phyloP scores from a whole-genome alignment of 1,140 invertebrate genomes.

The Drosophila hydei region DNA sequence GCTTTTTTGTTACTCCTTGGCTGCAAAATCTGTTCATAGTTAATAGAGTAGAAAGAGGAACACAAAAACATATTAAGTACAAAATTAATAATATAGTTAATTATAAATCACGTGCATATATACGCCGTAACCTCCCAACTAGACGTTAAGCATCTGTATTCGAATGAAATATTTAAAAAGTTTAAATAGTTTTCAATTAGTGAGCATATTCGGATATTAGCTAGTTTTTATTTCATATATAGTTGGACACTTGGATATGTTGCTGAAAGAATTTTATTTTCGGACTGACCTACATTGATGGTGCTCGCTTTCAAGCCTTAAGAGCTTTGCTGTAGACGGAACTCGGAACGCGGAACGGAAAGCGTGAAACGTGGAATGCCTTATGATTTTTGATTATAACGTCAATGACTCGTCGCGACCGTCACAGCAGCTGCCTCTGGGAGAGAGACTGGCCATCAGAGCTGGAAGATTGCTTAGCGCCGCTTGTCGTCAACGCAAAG shows the following conservation, averaged over 20 bases:
- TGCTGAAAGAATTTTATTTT: constrained; percentile 59
- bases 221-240: too few relatives aligned
- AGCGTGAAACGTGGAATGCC: constrained; percentile 38
- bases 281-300: constrained; percentile 74
- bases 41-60: background rate
- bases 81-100: too few relatives aligned
- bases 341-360: background rate
- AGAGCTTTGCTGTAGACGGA: constrained; percentile 42
- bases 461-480: constrained; percentile 39
- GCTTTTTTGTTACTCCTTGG: background rate
- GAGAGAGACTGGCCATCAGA: background rate
- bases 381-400: constrained; percentile 75
- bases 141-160: too few relatives aligned
- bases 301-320: constrained; percentile 31
- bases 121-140: too few relatives aligned
- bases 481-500: constrained; percentile 45
- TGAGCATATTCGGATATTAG: too few relatives aligned
- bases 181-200: too few relatives aligned
- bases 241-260: too few relatives aligned
- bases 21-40: background rate
- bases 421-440: constrained; percentile 46
- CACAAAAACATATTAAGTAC: too few relatives aligned
- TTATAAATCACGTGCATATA: too few relatives aligned
- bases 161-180: too few relatives aligned
- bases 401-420: constrained; percentile 60